Conservation (phyloP, 2,888 invertebrate species). For the Drosophila pseudotakahashii region DNA sequence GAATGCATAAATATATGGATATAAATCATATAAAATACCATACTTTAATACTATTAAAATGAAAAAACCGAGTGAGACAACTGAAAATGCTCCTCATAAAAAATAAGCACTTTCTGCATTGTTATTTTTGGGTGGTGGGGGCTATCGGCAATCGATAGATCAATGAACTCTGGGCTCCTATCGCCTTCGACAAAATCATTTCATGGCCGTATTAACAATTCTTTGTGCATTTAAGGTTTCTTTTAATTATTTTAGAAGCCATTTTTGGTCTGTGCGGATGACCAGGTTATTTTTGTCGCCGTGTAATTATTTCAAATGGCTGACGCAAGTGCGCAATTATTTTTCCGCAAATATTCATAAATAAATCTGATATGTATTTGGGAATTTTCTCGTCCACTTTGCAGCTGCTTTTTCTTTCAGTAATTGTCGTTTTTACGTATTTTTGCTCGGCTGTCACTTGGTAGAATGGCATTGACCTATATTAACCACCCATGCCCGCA, state of each 20-base stretch:
- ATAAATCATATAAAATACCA: constrained; percentile 76
- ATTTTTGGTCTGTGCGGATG: constrained; percentile 37
- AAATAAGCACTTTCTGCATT: constrained; percentile 40
- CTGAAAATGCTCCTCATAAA: constrained; percentile 65
- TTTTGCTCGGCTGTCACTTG: constrained; percentile 40
- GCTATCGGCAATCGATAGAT: constrained; percentile 39
- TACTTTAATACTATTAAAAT: constrained; percentile 81
- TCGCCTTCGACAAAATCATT: constrained; percentile 6
- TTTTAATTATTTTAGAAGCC: constrained; percentile 20
- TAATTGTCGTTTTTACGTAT: background rate
- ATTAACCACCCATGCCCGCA: constrained; percentile 27
- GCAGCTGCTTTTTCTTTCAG: too few species aligned
- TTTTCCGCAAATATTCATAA: too few species aligned
- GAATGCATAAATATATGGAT: constrained; percentile 67
- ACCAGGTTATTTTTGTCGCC: constrained; percentile 54
- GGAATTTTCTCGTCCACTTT: too few species aligned
- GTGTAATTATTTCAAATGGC: constrained; percentile 18
- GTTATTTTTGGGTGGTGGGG: constrained; percentile 12
- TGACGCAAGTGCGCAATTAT: constrained; percentile 52
- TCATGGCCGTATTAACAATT: background rate
- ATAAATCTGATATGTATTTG: too few species aligned
- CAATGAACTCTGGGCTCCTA: constrained; percentile 43
- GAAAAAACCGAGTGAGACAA: constrained; percentile 64
- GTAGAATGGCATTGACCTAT: constrained; percentile 65
- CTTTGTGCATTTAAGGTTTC: constrained; percentile 16